Evolutionary conservation across 2,888 invertebrate species (phyloP), one percentile per base, ranked within the genome.

Genomic region (Caenorhabditis sp.): DNA sequence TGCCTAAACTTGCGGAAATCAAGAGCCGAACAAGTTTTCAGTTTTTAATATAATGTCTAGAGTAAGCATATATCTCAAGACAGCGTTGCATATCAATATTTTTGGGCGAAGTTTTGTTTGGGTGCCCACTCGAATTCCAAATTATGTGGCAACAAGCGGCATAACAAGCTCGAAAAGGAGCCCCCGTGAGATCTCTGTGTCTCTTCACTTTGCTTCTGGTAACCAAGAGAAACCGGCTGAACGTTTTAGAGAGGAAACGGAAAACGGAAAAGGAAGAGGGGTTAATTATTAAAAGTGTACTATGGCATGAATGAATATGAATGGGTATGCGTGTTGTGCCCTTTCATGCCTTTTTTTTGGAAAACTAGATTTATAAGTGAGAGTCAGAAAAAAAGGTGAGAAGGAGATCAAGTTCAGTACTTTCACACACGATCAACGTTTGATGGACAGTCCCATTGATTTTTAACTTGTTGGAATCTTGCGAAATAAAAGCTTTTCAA

Each of bases 281-380:
- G 35, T 66, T 51, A 66, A 66, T 66, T 49, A 66, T 66, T 51
- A 51, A 66, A 66, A 51, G 49, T 66, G 51, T 35, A 47, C 16
- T 24, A 64, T 19, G 16, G 41, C 24, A 61, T 64, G 64, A 47
- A 47, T 64, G 35, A 66, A 51, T 66, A 35, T 22, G 12, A 4
- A 14, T 24, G 26, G 19, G 22, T 54, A 22, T 59, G 35, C 31
- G n/a, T 24, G n/a, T 24, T 63, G 61, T 63, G 59, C 61, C 61
- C 41, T 61, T 59, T 59, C 35, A 59, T 28, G 31, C 16, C 24
- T 41, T 64, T 66, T n/a, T n/a, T 66, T 66, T 66, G 35, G 31
- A 51, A 22, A 66, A 66, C 66, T 66, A 66, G 66, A 66, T 66
- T 51, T 66, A 14, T 35, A 31, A 64, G 49, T 28, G 49, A 47